These are phyloP conservation scores for Cordilura impudica DNA, from an alignment of 2,888 invertebrate genomes.

Conservation along the genomic window DNA sequence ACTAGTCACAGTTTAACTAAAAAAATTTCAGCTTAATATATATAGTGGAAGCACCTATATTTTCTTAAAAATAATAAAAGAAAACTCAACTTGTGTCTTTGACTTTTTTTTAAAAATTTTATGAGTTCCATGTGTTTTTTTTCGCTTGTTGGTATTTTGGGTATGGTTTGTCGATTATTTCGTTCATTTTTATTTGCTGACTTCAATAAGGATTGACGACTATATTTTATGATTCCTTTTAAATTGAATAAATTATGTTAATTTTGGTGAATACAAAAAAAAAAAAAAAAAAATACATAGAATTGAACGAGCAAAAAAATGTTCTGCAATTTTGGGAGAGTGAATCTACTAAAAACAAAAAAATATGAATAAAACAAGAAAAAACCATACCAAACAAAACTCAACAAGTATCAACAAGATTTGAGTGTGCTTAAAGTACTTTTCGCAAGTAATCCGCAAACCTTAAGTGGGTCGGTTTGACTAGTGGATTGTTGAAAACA, in stretches of 20 bases:
- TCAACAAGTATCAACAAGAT: constrained; percentile 62
- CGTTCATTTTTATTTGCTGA: constrained; percentile 26
- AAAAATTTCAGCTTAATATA: too few relatives aligned
- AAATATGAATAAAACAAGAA: constrained; percentile 1
- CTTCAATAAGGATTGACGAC: constrained; percentile 49
- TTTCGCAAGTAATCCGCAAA: constrained; percentile 60
- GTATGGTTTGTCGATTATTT: constrained; percentile 7
- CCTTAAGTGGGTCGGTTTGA: constrained; percentile 57
- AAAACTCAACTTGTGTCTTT: constrained; percentile 28
- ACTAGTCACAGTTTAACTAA: too few relatives aligned
- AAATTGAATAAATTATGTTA: constrained; percentile 63
- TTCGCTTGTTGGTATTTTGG: constrained; percentile 1
- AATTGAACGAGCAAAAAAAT: constrained; percentile 33
- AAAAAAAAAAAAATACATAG: constrained; percentile 9
- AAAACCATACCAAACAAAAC: constrained; percentile 48
- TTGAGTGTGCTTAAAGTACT: constrained; percentile 60
- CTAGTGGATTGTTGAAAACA: constrained; percentile 34
- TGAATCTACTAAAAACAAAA: constrained; percentile 19
- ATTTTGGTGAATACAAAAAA: constrained; percentile 31
- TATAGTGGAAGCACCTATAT: constrained; percentile 24
- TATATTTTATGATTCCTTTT: constrained; percentile 50
- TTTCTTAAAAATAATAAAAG: constrained; percentile 2
- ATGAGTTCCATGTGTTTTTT: constrained; percentile 40
- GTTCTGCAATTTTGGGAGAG: constrained; percentile 7
- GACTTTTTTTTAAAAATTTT: constrained; percentile 33